These are phyloP conservation scores for Poliocrania exsul DNA, from an alignment of 2,797 vertebrate genomes.

Conservation along the genomic window DNA sequence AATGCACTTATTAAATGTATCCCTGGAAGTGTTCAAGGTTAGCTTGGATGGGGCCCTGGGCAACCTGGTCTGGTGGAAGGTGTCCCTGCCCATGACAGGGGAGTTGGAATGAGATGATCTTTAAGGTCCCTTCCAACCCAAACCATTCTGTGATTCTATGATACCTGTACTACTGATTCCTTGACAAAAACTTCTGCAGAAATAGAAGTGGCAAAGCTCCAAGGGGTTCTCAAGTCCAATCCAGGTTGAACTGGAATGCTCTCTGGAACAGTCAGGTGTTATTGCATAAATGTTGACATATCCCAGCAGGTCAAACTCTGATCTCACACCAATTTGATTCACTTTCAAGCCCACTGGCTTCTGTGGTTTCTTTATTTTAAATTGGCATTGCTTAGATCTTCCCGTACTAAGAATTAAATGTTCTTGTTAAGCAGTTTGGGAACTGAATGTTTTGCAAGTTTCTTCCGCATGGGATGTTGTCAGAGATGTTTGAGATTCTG, in stretches of 20 bases:
- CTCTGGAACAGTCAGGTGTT: background rate
- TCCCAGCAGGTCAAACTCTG: background rate
- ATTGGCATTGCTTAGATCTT: background rate
- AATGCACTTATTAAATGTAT: background rate
- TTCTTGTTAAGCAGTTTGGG: background rate
- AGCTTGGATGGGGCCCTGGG: background rate
- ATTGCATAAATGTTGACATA: background rate
- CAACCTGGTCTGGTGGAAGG: background rate
- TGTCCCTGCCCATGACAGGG: background rate
- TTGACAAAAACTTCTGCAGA: background rate
- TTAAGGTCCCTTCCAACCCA: background rate
- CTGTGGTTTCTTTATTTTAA: background rate
- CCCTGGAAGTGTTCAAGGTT: background rate
- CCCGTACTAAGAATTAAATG: background rate
- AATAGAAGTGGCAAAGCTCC: background rate
- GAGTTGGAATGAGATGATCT: background rate
- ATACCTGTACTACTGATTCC: background rate
- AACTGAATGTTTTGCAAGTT: background rate
- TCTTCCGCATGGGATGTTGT: background rate
- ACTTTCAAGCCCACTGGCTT: background rate
- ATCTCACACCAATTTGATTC: background rate
- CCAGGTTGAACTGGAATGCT: background rate
- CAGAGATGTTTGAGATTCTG: background rate
- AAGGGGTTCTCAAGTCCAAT: background rate
- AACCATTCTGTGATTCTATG: background rate